These are phyloP conservation scores for Mastomys natalensis DNA, from an alignment of 2,113 vertebrate genomes.

Conservation along the genomic window DNA sequence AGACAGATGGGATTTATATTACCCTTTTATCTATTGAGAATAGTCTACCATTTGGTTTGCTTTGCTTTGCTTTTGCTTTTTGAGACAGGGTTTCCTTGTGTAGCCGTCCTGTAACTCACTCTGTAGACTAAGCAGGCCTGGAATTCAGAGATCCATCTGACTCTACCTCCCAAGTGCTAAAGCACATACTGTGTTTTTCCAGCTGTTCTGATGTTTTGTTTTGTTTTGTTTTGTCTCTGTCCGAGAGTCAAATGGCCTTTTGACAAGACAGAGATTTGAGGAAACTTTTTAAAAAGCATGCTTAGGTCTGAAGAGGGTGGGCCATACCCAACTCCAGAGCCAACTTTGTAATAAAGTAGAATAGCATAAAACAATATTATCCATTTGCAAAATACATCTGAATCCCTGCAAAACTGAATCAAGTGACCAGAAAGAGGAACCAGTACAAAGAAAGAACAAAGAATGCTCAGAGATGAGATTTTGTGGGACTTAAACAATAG, in stretches of 20 bases:
- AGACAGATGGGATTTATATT: too few species aligned
- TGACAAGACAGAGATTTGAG: neutral
- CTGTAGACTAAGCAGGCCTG: neutral
- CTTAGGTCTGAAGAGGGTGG: neutral
- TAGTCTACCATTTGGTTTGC: neutral
- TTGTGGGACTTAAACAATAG: neutral
- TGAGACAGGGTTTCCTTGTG: neutral
- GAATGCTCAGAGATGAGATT: neutral
- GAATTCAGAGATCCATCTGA: neutral
- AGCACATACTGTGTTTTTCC: neutral
- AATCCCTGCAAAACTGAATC: neutral
- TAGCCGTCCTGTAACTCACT: neutral
- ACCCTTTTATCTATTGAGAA: too few species aligned
- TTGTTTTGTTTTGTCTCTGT: neutral
- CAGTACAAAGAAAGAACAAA: neutral
- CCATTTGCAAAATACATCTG: neutral
- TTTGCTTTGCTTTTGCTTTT: neutral
- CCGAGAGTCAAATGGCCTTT: neutral
- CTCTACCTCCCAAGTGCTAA: neutral
- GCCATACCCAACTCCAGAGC: neutral
- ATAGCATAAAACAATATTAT: neutral
- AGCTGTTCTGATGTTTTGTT: neutral
- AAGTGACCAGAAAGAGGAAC: neutral
- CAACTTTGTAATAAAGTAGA: too few species aligned
- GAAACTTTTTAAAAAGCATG: neutral